Evolutionary conservation across 53 echinoderm and acorn worm genomes (phyloP).

Genomic region (Henricia sp.): DNA sequence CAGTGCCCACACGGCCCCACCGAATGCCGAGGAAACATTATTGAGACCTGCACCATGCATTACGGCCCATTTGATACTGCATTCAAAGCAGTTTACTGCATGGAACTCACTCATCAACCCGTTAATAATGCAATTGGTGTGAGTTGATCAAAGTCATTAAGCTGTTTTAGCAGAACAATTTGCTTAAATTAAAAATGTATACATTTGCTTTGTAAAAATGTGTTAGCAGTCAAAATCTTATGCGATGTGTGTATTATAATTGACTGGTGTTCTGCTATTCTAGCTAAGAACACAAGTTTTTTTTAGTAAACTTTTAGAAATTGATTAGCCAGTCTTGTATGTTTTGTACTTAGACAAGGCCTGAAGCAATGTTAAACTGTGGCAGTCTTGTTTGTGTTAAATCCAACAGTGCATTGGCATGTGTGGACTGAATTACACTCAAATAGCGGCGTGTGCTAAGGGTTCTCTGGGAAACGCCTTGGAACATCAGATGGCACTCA

Average conservation of each 20-base stretch:
- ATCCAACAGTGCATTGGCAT: too few species aligned
- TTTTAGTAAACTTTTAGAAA: too few species aligned
- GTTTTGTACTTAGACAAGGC: too few species aligned
- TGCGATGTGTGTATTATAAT: too few species aligned
- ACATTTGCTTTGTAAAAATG: too few species aligned
- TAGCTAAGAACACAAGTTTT: too few species aligned
- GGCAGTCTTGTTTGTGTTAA: too few species aligned
- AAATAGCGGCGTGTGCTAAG: constrained; percentile 56
- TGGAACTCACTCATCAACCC: constrained; percentile 49
- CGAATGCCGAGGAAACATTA: constrained; percentile 82
- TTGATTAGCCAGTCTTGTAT: too few species aligned
- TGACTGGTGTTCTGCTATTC: too few species aligned
- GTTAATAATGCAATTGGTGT: constrained; percentile 12
- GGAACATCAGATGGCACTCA: constrained; percentile 85
- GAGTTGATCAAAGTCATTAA: not conserved
- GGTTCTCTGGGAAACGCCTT: constrained; percentile 73
- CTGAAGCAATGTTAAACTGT: too few species aligned
- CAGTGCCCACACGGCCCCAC: constrained; percentile 78
- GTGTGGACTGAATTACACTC: constrained; percentile 37
- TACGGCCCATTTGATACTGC: constrained; percentile 40
- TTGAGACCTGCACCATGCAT: constrained; percentile 76
- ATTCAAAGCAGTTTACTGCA: constrained; percentile 75
- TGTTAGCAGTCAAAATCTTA: too few species aligned
- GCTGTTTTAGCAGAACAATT: not conserved
- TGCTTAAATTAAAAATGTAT: constrained; percentile 52